Evolutionary conservation across 2,888 invertebrate species (phyloP), one percentile per base, ranked within the genome.

Genomic region (Strigamia transsilvanica): DNA sequence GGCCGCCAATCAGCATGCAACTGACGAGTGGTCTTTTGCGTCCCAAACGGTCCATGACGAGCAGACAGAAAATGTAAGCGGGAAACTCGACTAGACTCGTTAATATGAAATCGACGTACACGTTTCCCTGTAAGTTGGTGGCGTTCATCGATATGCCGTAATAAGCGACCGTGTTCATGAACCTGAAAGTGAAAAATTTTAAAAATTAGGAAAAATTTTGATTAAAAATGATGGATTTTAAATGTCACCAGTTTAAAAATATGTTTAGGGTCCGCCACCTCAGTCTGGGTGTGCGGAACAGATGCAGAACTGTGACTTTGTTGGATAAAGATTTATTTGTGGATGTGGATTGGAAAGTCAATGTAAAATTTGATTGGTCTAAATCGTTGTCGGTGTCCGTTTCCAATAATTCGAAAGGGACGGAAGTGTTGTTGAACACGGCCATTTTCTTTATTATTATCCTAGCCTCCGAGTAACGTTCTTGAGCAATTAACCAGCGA

Each of bases 401-500:
- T 21, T 80, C 46, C 83, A 91, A 83, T 5, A 90, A 84, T 2
- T 86, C 85, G 1, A 88, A 86, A 0, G 91, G 90, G 21, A 91
- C 85, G 21, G 87, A 88, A 0, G 89, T 90, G n/a, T 89, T 89
- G 85, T 92, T 92, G 0, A 89, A 87, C 84, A 89, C 89, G 0
- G 92, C 92, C 2, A 91, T 92, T 85, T 88, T 89, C 42, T 87
- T 92, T 1, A 93, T 87, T 23, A 92, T 90, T 4, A 87, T 86
- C 81, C 90, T 90, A 0, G 93, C 92, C 61, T 90, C 89, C 0
- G 90, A 88, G 15, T 88, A 88, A 82, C 91, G 88, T 1, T 91
- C 91, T 82, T 91, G 90, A 13, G 92, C 91, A 81, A 93, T 88
- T 82, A 94, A 89, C 95, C 95, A 95, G 85, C 94, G 88, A 0